A percentile compares a stretch with the other conserved stretches of the same genome.
These are phyloP conservation scores for Drosophila albomicans DNA, from an alignment of 1,140 invertebrate species.

Conservation along the genomic window DNA sequence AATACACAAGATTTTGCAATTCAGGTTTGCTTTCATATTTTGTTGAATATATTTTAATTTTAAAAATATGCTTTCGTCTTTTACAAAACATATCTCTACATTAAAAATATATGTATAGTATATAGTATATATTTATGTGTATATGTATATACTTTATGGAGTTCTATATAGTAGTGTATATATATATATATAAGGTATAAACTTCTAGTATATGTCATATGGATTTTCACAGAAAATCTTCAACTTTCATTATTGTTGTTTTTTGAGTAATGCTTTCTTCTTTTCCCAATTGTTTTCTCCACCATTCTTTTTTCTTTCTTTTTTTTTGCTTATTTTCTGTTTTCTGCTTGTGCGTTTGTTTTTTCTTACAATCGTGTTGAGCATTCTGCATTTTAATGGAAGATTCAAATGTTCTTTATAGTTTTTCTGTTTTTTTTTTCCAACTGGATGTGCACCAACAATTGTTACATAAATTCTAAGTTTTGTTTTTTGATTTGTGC, in stretches of 20 bases:
- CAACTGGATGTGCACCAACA: conserved; percentile 47
- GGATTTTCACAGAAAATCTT: conserved; percentile 84
- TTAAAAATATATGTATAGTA: conserved; percentile 75
- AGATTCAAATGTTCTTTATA: conserved; percentile 50
- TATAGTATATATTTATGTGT: conserved; percentile 49
- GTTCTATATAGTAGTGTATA: conserved; percentile 65
- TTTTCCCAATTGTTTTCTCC: conserved; percentile 66
- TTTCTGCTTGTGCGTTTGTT: conserved; percentile 49
- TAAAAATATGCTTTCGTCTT: conserved; percentile 82
- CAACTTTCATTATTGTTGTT: conserved; percentile 55
- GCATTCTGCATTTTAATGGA: conserved; percentile 70
- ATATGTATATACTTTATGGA: conserved; percentile 65
- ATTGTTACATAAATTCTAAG: conserved; percentile 16
- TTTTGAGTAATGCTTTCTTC: conserved; percentile 81
- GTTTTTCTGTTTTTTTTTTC: background rate
- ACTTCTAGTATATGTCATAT: conserved; percentile 75
- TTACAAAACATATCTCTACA: conserved; percentile 83
- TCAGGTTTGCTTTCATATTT: conserved; percentile 51
- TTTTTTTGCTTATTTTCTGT: conserved; percentile 24
- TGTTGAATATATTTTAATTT: conserved; percentile 65
- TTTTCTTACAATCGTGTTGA: conserved; percentile 54
- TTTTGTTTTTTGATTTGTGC: conserved; percentile 45
- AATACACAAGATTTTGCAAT: conserved; percentile 3
- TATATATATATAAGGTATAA: conserved; percentile 77
- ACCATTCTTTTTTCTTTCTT: conserved; percentile 14